These are phyloP conservation scores for Antennarius maculatus DNA, from an alignment of 2,797 vertebrate genomes.

Conservation along the genomic window DNA sequence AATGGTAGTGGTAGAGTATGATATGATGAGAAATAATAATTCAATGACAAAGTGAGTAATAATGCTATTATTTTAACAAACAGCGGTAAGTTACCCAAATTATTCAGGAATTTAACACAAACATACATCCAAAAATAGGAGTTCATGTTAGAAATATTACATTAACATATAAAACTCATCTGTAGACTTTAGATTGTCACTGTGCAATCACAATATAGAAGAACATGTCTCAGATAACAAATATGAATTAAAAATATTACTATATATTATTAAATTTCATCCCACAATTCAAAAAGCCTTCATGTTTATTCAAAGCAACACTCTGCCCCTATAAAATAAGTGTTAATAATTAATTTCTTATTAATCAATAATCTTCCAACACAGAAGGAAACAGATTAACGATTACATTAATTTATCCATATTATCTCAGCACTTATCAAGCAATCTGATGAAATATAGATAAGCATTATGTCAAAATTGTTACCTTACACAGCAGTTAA, in stretches of 20 bases:
- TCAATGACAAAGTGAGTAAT: constrained; percentile 1
- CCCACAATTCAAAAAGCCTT: constrained; percentile 13
- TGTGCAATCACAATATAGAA: constrained; percentile 55
- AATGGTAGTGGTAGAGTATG: too few relatives aligned
- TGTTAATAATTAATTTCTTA: constrained; percentile 12
- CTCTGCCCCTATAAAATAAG: background rate
- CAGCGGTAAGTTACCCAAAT: background rate
- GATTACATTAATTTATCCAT: constrained; percentile 21
- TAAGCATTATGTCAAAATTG: constrained; percentile 19
- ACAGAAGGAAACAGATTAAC: constrained; percentile 30
- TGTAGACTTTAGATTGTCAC: constrained; percentile 56
- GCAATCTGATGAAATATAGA: constrained; percentile 47
- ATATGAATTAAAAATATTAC: constrained; percentile 27
- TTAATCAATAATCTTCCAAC: constrained; percentile 27
- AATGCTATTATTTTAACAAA: background rate
- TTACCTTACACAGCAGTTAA: constrained; percentile 24
- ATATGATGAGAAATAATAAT: background rate
- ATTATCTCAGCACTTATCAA: constrained; percentile 28
- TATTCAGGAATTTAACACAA: background rate
- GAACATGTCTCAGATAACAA: constrained; percentile 31
- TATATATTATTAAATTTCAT: constrained; percentile 29
- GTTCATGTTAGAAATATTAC: constrained; percentile 42
- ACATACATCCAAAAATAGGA: background rate
- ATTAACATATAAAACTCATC: constrained; percentile 73
- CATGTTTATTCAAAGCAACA: constrained; percentile 22